Base-by-base conservation (phyloP, 2,888 invertebrate species). In the Archips crataeganus region DNA sequence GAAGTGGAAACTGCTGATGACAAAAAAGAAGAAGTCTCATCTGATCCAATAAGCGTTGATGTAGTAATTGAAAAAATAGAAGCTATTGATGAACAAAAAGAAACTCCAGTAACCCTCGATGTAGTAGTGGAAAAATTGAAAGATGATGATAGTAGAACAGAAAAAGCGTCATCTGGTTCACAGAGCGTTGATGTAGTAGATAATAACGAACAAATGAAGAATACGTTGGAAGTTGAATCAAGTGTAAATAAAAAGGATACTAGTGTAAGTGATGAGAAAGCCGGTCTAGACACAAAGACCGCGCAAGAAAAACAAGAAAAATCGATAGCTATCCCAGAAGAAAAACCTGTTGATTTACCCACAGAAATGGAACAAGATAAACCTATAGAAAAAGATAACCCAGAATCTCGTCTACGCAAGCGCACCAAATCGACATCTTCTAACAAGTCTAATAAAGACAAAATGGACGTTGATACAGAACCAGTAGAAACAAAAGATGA, bases 371-470 rank as follows among this genome's bases (percentile, higher is more conserved):
- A 65, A 60, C n/a, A 49, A 42, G 45, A 42, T 2, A 60, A 66
- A 36, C 36, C 51, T 39, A 51, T 15, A 60, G 67, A 69, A 71
- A 45, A 63, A 47, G 61, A 49, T 8, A 66, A 66, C n/a, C 51
- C 51, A 54, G 45, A 45, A 54, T 61, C 70, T 32, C 74, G 69
- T 45, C 34, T 61, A 54, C 64, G 74, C 6, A 70, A 54, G 54
- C 74, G 74, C 51, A 76, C 78, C 0, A 82, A 81, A 75, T 87
- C 87, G 1, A 83, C 81, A 9, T 80, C 87, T 2, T 85, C 87
- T 0, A 83, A 82, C 49, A 84, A 81, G 70, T 83, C 84, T 1
- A 80, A 81, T 0, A 81, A 79, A 49, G 78, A 79, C 6, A 62
- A 68, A 8, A 64, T 32, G 23, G 68, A 49, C 32, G 36, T 63